These are phyloP conservation scores for Hylaeus volcanicus DNA, from an alignment of 1,140 invertebrate genomes.

Conservation along the genomic window DNA sequence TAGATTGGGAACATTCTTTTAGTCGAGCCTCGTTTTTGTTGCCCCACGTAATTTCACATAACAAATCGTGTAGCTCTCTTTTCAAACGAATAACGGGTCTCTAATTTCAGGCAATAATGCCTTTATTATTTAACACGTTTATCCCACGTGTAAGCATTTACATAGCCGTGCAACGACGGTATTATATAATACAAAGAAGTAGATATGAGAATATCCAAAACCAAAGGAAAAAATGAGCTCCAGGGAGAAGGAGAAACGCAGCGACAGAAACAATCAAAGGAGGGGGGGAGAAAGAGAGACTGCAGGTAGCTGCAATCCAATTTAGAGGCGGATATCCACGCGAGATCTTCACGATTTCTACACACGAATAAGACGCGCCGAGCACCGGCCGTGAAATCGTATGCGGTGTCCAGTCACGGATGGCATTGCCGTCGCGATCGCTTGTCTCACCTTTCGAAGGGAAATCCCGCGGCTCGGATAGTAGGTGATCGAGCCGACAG, in stretches of 20 bases:
- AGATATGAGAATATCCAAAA: neutral
- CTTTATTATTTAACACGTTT: too few species aligned
- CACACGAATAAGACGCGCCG: slow-evolving; percentile 79
- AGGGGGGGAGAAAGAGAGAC: slow-evolving; percentile 55
- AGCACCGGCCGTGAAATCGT: slow-evolving; percentile 79
- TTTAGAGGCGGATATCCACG: slow-evolving; percentile 80
- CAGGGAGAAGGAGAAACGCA: slow-evolving; percentile 32
- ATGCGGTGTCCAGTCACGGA: slow-evolving; percentile 81
- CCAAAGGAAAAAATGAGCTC: neutral
- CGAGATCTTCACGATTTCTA: slow-evolving; percentile 82
- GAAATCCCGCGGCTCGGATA: slow-evolving; percentile 62
- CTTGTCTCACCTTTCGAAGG: slow-evolving; percentile 65
- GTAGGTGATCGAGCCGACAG: slow-evolving; percentile 60
- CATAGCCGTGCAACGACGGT: too few species aligned
- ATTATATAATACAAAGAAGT: too few species aligned
- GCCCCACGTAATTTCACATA: too few species aligned
- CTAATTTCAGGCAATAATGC: too few species aligned
- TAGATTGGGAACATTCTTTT: too few species aligned
- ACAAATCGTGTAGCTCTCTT: too few species aligned
- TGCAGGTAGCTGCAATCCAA: slow-evolving; percentile 78
- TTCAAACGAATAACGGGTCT: too few species aligned
- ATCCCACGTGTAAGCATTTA: too few species aligned
- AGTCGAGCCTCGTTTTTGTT: too few species aligned
- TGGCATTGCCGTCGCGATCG: slow-evolving; percentile 75
- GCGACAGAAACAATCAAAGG: neutral